Evolutionary conservation across 2,797 vertebrate genomes (phyloP), one percentile per base, ranked within the genome.

Genomic region (Ibycter americanus): DNA sequence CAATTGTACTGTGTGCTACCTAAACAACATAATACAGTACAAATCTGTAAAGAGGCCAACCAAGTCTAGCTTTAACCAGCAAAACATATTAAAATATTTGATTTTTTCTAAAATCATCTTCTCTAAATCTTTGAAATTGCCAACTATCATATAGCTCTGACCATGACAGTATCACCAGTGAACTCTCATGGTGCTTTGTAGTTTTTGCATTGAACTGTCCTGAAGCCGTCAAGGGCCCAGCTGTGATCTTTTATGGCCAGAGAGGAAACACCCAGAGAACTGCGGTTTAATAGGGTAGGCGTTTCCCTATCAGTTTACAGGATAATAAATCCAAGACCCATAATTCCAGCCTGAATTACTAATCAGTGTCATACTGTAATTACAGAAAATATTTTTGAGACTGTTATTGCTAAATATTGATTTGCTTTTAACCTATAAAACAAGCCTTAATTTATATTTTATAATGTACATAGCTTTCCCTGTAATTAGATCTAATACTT

Each of bases 341-440:
- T 68, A 66, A 73, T 84, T 91, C 47, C 63, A 87, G 21, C 36
- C 67, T 74, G 40, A 95, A 67, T 90, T 87, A 52, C 49, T 87
- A 82, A 87, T 84, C n/a, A 61, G 51, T 38, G 19, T 83, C 44
- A 25, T 87, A 29, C 15, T 71, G 23, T 73, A 90, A 80, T 85
- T 76, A 77, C 20, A 79, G 88, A 94, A 90, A 90, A 61, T 31
- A 52, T 56, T 90, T 72, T 68, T 7, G 9, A 74, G 31, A 55
- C 51, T 89, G 23, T 49, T 90, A 52, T 49, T 87, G 55, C 49
- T 93, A 84, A 84, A 83, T 76, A 76, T 59, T 90, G 34, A 66
- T 94, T 89, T 78, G 54, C 40, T 91, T 96, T 91, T 82, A 70
- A 77, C 92, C 54, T 82, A 17, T 61, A 67, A 72, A 82, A 31